Evolutionary conservation across 2,888 invertebrate genomes (phyloP), one percentile per base, ranked within the genome.

Genomic region (Apamea crenata): DNA sequence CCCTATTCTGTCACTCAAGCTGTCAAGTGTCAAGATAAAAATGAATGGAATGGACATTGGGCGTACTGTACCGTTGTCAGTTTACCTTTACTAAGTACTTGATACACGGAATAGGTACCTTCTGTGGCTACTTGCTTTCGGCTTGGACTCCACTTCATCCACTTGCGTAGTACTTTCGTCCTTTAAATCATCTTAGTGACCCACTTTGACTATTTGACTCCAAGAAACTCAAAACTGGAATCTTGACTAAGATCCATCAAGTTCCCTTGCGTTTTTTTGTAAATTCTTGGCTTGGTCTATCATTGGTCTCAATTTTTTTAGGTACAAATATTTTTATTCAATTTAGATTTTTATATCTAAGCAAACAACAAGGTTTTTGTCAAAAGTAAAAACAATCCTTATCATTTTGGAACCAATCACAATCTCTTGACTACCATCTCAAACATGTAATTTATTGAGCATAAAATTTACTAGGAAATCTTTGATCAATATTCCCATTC

Each of bases 11-110:
- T 36, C 47, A 59, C 16, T 69, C 32, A n/a, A 61, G 18, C 50
- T 82, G 72, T 71, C 59, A 81, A 80, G 44, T 56, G 80, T 67
- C 56, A 81, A 81, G 40, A 32, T n/a, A 21, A 8, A 44, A 66
- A 40, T n/a, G 5, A 21, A 47, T n/a, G 47, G 12, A 63, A 74
- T n/a, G 14, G 21, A 10, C 21, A 29, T 40, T 56, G 53, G 8
- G 4, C 32, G 2, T 18, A 50, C 25, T 25, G 8, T 32, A 21
- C n/a, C 56, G 56, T n/a, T 56, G n/a, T 56, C 18, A 53, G 14
- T 14, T 53, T 53, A 71, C 1, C 21, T 14, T 53, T 53, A 71
- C 1, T n/a, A 47, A 12, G 8, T 44, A 76, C 29, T 77, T 77
- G n/a, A 14, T 59, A 6, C 16, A 32, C 59, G 59, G 32, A 32